phyloP scores from a whole-genome alignment of 2,888 invertebrate species.

The Papilio demoleus region DNA sequence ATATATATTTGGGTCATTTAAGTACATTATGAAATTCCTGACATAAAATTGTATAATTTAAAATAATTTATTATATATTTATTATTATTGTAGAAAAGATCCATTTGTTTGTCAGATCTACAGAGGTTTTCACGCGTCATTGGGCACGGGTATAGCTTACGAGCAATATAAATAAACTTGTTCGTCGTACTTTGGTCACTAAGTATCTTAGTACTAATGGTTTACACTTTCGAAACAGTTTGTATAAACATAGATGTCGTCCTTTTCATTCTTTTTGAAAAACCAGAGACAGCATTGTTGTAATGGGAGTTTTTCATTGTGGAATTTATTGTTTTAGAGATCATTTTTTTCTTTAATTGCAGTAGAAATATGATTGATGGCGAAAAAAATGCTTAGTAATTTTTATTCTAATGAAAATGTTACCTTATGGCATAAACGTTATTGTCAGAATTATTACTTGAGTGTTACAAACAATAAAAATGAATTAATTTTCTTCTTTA shows the following conservation, averaged over 20 bases:
- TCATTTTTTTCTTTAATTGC: background rate
- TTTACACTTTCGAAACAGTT: background rate
- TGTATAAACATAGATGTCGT: background rate
- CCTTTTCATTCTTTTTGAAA: background rate
- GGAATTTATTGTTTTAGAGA: background rate
- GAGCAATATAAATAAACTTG: background rate
- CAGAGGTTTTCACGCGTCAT: slow-evolving; percentile 6
- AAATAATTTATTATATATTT: too few species aligned
- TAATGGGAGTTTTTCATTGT: background rate
- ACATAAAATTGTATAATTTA: too few species aligned
- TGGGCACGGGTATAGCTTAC: background rate
- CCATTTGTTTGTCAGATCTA: slow-evolving; percentile 5
- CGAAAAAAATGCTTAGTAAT: too few species aligned
- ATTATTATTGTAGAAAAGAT: background rate
- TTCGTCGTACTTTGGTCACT: background rate
- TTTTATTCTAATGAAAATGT: too few species aligned
- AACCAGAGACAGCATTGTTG: background rate
- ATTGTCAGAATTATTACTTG: background rate
- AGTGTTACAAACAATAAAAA: background rate
- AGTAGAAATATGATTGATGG: too few species aligned
- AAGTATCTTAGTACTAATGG: background rate
- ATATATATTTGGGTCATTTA: too few species aligned
- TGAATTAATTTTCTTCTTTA: background rate
- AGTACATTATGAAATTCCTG: too few species aligned
- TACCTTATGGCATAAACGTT: background rate